Evolutionary conservation across 2,113 vertebrate genomes (phyloP), one percentile per base, ranked within the genome.

Genomic region (Gopherus flavomarginatus): DNA sequence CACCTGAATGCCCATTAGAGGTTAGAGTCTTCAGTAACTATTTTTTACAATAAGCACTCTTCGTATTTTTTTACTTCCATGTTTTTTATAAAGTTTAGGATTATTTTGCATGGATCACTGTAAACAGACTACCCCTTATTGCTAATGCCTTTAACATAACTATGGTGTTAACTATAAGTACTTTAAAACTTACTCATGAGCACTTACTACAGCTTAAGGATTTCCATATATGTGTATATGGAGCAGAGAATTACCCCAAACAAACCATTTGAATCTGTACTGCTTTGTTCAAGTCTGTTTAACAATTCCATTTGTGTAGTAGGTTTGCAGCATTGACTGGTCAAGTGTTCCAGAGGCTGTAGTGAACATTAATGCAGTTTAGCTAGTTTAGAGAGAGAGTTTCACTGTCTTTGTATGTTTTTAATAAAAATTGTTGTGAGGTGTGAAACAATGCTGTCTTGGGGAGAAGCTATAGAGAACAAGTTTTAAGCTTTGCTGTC

Each of bases 91-190:
- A 98, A 97, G 49, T 97, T 97, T 95, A 97, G 97, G 90, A 94
- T 97, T 97, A 93, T 98, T 98, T 98, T 98, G 97, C 98, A 97
- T 98, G 97, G 96, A 96, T 98, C 95, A 93, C 92, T 98, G 96
- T 98, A 97, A 97, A 92, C 96, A 96, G 95, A 97, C 52, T 80
- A 88, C 89, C 97, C 95, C 92, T 98, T 97, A 85, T 97, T 98
- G 96, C 95, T 96, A 93, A 97, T 96, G 96, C 95, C 89, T 98
- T 97, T 97, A 97, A 95, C 91, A 53, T 94, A 94, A 95, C 83
- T 90, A 49, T 94, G 84, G 92, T 97, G 90, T 97, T 97, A 95
- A 94, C 65, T 94, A 90, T 87, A 94, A 98, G 88, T 97, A 96
- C 96, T 98, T 98, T 92, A 96, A 95, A 97, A 87, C 84, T 95